A percentile compares a stretch with the other conserved stretches of the same genome.
phyloP scores from a whole-genome alignment of 2,888 invertebrate species.

The Argyra leucocephala region DNA sequence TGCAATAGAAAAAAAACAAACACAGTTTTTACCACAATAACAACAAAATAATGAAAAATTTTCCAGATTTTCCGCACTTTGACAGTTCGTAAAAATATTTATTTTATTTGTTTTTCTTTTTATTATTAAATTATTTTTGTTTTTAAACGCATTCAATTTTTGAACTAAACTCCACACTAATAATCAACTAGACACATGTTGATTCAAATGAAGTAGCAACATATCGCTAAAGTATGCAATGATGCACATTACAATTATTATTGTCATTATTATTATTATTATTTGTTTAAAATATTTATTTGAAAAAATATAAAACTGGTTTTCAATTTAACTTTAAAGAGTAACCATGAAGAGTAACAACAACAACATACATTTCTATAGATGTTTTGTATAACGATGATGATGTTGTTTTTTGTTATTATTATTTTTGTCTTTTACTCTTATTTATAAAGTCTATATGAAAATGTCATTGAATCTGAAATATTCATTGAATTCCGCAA shows the following conservation, averaged over 20 bases:
- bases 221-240: background rate
- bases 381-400: too few relatives aligned
- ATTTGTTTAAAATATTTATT: too few relatives aligned
- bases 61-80: background rate
- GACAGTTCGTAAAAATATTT: too few relatives aligned
- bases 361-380: too few relatives aligned
- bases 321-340: too few relatives aligned
- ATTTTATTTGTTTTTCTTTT: too few relatives aligned
- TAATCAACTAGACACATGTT: background rate
- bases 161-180: background rate
- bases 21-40: background rate
- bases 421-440: too few relatives aligned
- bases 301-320: too few relatives aligned
- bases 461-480: slow-evolving; percentile 3
- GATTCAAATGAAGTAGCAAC: background rate
- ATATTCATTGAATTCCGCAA: background rate
- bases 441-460: background rate
- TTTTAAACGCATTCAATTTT: background rate
- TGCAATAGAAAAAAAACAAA: background rate
- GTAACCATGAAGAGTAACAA: too few relatives aligned
- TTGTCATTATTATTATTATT: too few relatives aligned
- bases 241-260: background rate
- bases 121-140: too few relatives aligned
- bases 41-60: background rate
- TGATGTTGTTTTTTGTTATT: background rate